Base-by-base conservation (phyloP, 2,888 invertebrate genomes). In the Drosophila glabriapex region DNA sequence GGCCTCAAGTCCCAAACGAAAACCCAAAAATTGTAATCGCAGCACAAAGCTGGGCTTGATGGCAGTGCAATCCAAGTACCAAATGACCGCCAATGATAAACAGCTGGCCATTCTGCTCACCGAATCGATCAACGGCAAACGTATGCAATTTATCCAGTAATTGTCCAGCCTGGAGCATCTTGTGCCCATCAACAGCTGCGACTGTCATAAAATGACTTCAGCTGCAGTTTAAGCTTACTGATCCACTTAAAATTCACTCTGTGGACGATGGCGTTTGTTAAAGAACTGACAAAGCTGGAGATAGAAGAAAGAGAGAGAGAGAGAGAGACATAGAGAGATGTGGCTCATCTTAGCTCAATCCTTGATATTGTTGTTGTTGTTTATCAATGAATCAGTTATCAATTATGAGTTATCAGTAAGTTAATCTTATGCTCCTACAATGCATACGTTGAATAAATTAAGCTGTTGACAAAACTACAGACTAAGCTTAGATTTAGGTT, bases 381-480 rank as follows among this genome's bases (percentile, higher is more conserved):
- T 41, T 53, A 46, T 62, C 60, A 39, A 39, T 56, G n/a, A 39
- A 56, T 56, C 56, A 56, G 56, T 56, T 39, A 39, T 56, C 39
- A n/a, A 28, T 56, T 56, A 56, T 39, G 37, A 39, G 29, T 56
- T 46, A 46, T 25, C 46, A 46, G 9, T 43, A 22, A 22, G 6
- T 25, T 25, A 25, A 46, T 46, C 54, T 68, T 68, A 55, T 39
- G 25, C 7, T 55, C 43, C 29, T 46, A 29, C 29, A 52, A 33
- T n/a, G 39, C 49, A 56, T 59, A 33, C 37, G 10, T 54, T 7
- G 29, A 76, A 77, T 77, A 77, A 77, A 68, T 77, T 78, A 73
- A 61, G 72, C 60, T 73, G 62, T 68, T 31, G 56, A 59, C 56
- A 35, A 55, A 35, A 52, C 58, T 37, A 62, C 35, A 46, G 31